These are phyloP conservation scores for Heliconius hortense DNA, from an alignment of 2,888 invertebrate genomes.

Conservation along the genomic window DNA sequence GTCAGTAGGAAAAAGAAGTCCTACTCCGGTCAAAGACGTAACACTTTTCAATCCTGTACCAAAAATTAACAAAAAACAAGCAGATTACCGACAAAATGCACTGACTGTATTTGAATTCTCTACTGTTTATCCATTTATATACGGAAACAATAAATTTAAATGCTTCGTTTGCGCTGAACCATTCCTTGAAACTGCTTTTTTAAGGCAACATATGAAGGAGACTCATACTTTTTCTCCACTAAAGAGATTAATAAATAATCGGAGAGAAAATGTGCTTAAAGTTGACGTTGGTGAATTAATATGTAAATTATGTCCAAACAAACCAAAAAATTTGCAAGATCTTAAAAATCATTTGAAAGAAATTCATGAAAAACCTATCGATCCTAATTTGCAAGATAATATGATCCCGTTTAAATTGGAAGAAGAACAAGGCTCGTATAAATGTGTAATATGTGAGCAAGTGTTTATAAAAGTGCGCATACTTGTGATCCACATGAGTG, in stretches of 20 bases:
- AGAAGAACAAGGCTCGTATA: constrained; percentile 57
- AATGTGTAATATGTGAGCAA: constrained; percentile 69
- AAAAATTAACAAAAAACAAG: constrained; percentile 48
- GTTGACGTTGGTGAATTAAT: constrained; percentile 68
- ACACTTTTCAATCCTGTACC: constrained; percentile 23
- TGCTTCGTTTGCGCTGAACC: constrained; percentile 73
- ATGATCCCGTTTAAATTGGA: constrained; percentile 72
- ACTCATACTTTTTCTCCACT: constrained; percentile 63
- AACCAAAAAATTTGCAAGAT: constrained; percentile 54
- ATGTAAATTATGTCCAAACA: constrained; percentile 64
- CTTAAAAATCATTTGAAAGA: constrained; percentile 67
- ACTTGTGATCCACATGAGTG: constrained; percentile 76
- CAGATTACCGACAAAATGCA: constrained; percentile 67
- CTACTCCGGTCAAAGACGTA: constrained; percentile 37
- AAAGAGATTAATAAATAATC: constrained; percentile 68
- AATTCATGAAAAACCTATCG: constrained; percentile 62
- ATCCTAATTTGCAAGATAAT: constrained; percentile 69
- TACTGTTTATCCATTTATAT: constrained; percentile 72
- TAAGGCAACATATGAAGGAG: constrained; percentile 67
- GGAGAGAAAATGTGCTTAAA: constrained; percentile 69
- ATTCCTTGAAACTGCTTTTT: constrained; percentile 61
- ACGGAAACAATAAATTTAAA: constrained; percentile 74
- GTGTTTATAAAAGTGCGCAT: constrained; percentile 70
- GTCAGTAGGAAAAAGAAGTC: constrained; percentile 43
- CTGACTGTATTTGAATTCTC: constrained; percentile 70